Percentiles rank a stretch among this genome's conserved stretches.
phyloP scores from a whole-genome alignment of 1,140 invertebrate genomes.

The Melanaphis sacchari region DNA sequence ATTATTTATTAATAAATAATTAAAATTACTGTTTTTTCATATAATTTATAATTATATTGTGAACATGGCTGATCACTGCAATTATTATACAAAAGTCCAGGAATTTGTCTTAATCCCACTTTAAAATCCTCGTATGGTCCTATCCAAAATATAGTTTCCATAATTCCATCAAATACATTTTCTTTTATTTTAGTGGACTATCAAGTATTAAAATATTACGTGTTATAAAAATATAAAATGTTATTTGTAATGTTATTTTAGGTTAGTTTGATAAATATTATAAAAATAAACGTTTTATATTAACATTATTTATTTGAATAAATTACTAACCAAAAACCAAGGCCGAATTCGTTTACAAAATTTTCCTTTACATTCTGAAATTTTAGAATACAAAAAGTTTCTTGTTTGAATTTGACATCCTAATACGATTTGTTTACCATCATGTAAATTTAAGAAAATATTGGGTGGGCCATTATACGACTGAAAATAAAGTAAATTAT shows the following conservation, averaged over 20 bases:
- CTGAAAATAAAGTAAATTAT: not conserved
- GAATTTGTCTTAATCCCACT: not conserved
- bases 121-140: constrained; percentile 20
- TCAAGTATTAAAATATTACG: not conserved
- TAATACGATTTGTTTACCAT: constrained; percentile 10
- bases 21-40: constrained; percentile 32
- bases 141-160: constrained; percentile 34
- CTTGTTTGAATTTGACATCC: constrained; percentile 47
- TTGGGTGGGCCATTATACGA: constrained; percentile 28
- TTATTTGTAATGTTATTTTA: not conserved
- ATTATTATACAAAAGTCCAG: not conserved
- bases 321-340: constrained; percentile 36
- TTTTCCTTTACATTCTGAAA: constrained; percentile 1
- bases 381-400: constrained; percentile 26
- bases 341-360: constrained; percentile 24
- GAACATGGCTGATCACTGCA: not conserved
- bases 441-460: constrained; percentile 42
- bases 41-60: not conserved
- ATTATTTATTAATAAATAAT: not conserved
- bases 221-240: no score
- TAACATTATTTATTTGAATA: not conserved
- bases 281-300: not conserved
- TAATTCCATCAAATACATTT: constrained; percentile 36
- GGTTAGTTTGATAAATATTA: not conserved
- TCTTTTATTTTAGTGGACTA: not conserved